Evolutionary conservation across 2,113 vertebrate genomes (phyloP).

Genomic region (Ardeotis arabs): DNA sequence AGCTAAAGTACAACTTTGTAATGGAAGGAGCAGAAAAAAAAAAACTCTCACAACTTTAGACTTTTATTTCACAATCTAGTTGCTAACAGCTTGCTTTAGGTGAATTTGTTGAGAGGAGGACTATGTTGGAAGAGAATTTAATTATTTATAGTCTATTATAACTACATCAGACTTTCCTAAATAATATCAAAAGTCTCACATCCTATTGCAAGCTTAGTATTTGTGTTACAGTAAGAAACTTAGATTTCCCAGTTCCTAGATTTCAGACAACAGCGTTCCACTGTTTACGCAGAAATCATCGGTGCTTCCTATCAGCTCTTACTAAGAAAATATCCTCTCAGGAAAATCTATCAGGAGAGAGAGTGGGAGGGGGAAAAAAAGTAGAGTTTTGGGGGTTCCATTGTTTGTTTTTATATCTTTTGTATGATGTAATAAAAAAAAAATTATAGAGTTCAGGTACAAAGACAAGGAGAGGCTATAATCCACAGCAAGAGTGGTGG

Average conservation of each 20-base stretch:
- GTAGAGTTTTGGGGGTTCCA: neutral
- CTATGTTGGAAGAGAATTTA: neutral
- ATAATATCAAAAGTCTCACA: neutral
- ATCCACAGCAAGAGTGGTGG: neutral
- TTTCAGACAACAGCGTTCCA: neutral
- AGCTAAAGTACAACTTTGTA: neutral
- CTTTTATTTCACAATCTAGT: neutral
- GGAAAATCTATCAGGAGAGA: neutral
- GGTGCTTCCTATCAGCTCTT: neutral
- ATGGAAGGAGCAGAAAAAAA: neutral
- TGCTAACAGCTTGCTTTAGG: neutral
- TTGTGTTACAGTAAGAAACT: neutral
- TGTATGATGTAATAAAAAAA: neutral
- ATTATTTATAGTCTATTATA: neutral
- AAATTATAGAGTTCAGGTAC: neutral
- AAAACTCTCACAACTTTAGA: neutral
- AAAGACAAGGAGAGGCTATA: neutral
- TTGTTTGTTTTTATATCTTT: neutral
- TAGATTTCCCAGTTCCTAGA: neutral
- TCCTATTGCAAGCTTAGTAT: neutral
- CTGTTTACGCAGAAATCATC: neutral
- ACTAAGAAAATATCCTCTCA: neutral
- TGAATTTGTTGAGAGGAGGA: neutral
- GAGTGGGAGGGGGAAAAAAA: neutral
- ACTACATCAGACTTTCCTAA: neutral